phyloP scores from a whole-genome alignment of 2,888 invertebrate genomes.

The Dinocampus coccinellae region DNA sequence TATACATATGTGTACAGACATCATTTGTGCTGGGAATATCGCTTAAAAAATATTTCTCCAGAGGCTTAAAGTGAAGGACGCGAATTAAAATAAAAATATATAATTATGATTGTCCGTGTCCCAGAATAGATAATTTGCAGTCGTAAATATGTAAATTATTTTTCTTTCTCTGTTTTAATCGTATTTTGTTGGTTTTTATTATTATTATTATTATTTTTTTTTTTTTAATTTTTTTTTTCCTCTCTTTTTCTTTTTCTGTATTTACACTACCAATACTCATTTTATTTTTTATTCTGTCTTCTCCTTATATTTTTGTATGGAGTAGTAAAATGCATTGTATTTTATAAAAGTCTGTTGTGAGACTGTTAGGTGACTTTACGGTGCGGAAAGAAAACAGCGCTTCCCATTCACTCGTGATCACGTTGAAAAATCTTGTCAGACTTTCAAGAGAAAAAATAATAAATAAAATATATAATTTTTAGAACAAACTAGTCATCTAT shows the following conservation, averaged over 20 bases:
- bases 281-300: not conserved
- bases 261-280: not conserved
- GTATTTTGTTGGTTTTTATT: too few relatives aligned
- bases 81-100: not conserved
- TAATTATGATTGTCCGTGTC: not conserved
- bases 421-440: slow-evolving; percentile 1
- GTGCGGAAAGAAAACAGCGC: slow-evolving; percentile 32
- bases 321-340: not conserved
- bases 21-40: not conserved
- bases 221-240: too few relatives aligned
- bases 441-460: not conserved
- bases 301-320: not conserved
- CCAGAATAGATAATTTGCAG: slow-evolving; percentile 10
- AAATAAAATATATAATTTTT: slow-evolving; percentile 11
- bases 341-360: not conserved
- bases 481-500: not conserved
- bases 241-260: not conserved
- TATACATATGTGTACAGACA: not conserved
- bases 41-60: not conserved
- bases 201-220: too few relatives aligned
- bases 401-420: not conserved
- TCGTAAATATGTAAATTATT: slow-evolving; percentile 16
- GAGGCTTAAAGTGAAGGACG: not conserved
- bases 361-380: slow-evolving; percentile 35
- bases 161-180: too few relatives aligned